Conservation (phyloP, 1,140 invertebrate genomes). For the Drosophila willistoni region DNA sequence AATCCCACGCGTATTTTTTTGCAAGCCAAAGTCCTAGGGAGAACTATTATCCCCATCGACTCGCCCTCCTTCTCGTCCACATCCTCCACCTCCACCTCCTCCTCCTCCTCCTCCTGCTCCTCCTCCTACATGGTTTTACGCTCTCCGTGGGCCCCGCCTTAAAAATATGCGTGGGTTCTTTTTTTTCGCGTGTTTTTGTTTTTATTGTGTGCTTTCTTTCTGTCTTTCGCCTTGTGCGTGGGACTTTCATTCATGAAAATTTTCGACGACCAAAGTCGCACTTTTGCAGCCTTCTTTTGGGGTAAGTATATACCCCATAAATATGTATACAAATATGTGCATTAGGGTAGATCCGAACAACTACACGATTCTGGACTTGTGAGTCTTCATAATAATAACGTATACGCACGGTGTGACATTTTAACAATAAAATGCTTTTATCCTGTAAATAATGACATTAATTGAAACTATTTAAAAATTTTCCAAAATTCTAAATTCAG, state of each 20-base stretch:
- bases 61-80: neutral
- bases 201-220: slow-evolving; percentile 24
- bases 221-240: slow-evolving; percentile 59
- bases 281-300: slow-evolving; percentile 40
- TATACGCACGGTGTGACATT: too few relatives aligned
- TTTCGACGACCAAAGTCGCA: slow-evolving; percentile 55
- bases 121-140: neutral
- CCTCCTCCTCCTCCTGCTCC: too few relatives aligned
- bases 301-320: slow-evolving; percentile 3
- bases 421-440: too few relatives aligned
- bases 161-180: slow-evolving; percentile 19
- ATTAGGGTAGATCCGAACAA: too few relatives aligned
- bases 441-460: too few relatives aligned
- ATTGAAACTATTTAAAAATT: too few relatives aligned
- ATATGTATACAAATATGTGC: too few relatives aligned
- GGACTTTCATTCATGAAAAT: slow-evolving; percentile 83
- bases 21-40: slow-evolving; percentile 35
- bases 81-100: too few relatives aligned
- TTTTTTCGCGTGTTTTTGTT: slow-evolving; percentile 4
- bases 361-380: too few relatives aligned
- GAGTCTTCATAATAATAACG: too few relatives aligned
- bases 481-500: too few relatives aligned
- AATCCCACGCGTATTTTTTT: slow-evolving; percentile 31
- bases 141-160: neutral
- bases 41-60: slow-evolving; percentile 16